Conservation (phyloP, 2,113 vertebrate genomes). For the Ahaetulla prasina region DNA sequence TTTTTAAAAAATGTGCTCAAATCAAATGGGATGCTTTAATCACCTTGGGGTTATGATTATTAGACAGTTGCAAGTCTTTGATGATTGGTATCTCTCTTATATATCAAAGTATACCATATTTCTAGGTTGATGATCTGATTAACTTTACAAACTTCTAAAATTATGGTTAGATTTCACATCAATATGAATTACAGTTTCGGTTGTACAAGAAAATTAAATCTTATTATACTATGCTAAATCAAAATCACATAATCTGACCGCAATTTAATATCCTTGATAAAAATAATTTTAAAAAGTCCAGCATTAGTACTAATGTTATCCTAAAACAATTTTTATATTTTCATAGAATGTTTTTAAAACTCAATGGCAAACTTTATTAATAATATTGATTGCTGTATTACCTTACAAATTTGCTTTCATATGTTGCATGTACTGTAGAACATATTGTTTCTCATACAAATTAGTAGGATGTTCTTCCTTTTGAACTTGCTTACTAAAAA, state of each 20-base stretch:
- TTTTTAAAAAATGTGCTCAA: not conserved
- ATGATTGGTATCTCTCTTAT: not conserved
- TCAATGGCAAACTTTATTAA: not conserved
- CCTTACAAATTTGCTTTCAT: not conserved
- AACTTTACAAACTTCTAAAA: not conserved
- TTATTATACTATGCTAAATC: accelerated
- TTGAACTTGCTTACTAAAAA: not conserved
- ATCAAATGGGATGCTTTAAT: not conserved
- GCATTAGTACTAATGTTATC: not conserved
- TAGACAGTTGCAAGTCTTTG: conserved; percentile 17
- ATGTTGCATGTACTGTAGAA: not conserved
- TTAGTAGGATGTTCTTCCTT: not conserved
- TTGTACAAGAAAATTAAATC: not conserved
- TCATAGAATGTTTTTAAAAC: not conserved
- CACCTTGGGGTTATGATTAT: not conserved
- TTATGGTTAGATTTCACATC: not conserved
- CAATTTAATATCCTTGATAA: not conserved
- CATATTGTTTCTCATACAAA: not conserved
- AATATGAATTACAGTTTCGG: not conserved
- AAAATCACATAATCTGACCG: not conserved
- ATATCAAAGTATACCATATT: not conserved
- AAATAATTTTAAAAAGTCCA: not conserved
- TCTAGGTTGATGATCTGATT: conserved; percentile 10
- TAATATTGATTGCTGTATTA: not conserved
- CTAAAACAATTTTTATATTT: not conserved